phyloP scores from a whole-genome alignment of 2,888 invertebrate species.

The Fabriciana adippe region DNA sequence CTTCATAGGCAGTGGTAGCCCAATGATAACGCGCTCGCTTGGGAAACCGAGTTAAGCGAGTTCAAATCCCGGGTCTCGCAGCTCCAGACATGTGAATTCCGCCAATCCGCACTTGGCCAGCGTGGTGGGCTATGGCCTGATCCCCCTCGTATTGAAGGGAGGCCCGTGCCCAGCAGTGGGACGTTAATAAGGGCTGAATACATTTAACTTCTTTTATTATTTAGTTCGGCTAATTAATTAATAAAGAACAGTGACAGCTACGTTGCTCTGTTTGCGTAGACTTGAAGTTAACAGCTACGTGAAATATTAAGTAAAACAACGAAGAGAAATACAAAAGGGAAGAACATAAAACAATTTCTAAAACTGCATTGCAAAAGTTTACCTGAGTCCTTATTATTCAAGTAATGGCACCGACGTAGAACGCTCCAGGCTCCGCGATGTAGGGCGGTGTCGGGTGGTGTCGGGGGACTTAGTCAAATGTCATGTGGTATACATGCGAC shows the following conservation, averaged over 20 bases:
- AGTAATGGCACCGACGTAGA: constrained; percentile 8
- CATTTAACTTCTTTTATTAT: too few relatives aligned
- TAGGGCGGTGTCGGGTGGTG: background rate
- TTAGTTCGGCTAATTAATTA: constrained; percentile 5
- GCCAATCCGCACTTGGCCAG: too few relatives aligned
- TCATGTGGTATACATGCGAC: constrained; percentile 7
- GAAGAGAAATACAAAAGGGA: background rate
- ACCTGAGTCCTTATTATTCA: constrained; percentile 15
- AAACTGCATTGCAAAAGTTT: constrained; percentile 20
- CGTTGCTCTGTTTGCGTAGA: background rate
- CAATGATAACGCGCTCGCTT: too few relatives aligned
- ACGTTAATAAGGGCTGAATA: too few relatives aligned
- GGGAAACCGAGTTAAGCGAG: too few relatives aligned
- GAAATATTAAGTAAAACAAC: constrained; percentile 10
- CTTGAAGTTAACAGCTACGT: background rate
- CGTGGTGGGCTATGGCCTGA: too few relatives aligned
- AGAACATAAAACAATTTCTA: constrained; percentile 18
- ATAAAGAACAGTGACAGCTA: constrained; percentile 4
- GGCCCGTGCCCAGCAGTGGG: too few relatives aligned
- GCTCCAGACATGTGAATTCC: too few relatives aligned
- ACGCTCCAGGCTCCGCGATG: constrained; percentile 5
- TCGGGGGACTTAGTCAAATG: constrained; percentile 18
- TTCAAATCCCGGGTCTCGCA: too few relatives aligned
- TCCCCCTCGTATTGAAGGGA: too few relatives aligned
- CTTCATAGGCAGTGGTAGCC: too few relatives aligned